phyloP scores from a whole-genome alignment of 2,113 vertebrate species.

The Megalops atlanticus region DNA sequence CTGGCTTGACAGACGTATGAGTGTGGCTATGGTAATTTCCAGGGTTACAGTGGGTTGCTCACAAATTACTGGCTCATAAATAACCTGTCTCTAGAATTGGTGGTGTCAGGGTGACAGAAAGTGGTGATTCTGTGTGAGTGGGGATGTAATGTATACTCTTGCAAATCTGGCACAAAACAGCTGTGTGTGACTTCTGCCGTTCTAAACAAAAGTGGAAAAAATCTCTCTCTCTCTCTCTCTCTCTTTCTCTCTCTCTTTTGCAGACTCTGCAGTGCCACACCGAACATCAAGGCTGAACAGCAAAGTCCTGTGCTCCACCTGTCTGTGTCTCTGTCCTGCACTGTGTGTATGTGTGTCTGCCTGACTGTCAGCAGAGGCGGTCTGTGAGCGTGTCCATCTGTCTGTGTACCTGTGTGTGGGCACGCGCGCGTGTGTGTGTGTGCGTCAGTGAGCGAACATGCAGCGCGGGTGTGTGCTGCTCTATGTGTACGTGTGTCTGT shows the following conservation, averaged over 20 bases:
- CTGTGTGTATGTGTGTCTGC: conserved; percentile 9
- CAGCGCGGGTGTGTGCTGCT: conserved; percentile 55
- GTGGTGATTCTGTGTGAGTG: no score
- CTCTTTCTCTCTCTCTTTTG: background rate
- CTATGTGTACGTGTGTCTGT: conserved; percentile 63
- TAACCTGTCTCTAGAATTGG: no score
- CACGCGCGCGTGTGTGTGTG: conserved; percentile 5
- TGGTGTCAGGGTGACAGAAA: no score
- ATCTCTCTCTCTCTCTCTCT: background rate
- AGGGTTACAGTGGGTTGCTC: no score
- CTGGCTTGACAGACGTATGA: no score
- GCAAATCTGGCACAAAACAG: no score
- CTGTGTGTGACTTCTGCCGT: no score
- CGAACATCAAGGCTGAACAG: background rate
- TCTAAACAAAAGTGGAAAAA: no score
- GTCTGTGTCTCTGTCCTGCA: conserved; percentile 9
- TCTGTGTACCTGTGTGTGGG: background rate
- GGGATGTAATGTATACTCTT: no score
- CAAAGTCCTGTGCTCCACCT: background rate
- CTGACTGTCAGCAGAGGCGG: background rate
- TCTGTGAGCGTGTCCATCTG: background rate
- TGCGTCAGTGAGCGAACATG: conserved; percentile 57
- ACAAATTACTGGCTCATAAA: no score
- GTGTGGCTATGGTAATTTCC: no score
- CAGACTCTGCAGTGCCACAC: background rate